Evolutionary conservation across 2,888 invertebrate genomes (phyloP).

Genomic region (Amorpha juglandis): DNA sequence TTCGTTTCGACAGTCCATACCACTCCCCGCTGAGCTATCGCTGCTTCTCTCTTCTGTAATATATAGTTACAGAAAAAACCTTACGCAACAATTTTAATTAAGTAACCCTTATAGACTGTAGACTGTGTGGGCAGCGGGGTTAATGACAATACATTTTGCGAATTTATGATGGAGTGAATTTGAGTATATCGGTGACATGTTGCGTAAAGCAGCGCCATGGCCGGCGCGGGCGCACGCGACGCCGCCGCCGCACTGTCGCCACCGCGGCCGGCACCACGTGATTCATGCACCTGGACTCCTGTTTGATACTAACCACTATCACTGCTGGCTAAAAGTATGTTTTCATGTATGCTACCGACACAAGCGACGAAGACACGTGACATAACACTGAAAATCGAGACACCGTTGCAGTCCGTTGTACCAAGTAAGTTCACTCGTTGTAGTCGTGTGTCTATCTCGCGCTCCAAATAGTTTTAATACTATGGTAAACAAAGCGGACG

Average conservation of each 20-base stretch:
- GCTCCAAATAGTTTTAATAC: too few species aligned
- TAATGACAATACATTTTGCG: constrained; percentile 20
- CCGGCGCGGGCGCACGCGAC: constrained; percentile 41
- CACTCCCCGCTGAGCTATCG: too few species aligned
- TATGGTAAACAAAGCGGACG: too few species aligned
- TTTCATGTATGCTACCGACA: too few species aligned
- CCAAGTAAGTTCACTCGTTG: too few species aligned
- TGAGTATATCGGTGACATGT: constrained; percentile 35
- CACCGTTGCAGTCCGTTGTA: too few species aligned
- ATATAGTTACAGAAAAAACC: neutral
- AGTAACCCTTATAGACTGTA: neutral
- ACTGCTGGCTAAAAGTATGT: neutral
- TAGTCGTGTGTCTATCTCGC: too few species aligned
- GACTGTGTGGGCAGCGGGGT: neutral
- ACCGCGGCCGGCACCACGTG: constrained; percentile 55
- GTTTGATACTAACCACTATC: constrained; percentile 51
- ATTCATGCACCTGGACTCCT: constrained; percentile 78
- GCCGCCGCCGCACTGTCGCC: constrained; percentile 45
- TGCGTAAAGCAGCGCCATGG: constrained; percentile 10
- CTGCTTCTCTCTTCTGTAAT: too few species aligned
- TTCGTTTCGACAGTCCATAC: too few species aligned
- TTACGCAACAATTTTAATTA: neutral
- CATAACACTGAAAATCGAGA: too few species aligned
- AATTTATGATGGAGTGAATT: constrained; percentile 23
- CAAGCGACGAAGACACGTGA: too few species aligned